phyloP scores from a whole-genome alignment of 2,888 invertebrate genomes.

The Tridacna gigas region DNA sequence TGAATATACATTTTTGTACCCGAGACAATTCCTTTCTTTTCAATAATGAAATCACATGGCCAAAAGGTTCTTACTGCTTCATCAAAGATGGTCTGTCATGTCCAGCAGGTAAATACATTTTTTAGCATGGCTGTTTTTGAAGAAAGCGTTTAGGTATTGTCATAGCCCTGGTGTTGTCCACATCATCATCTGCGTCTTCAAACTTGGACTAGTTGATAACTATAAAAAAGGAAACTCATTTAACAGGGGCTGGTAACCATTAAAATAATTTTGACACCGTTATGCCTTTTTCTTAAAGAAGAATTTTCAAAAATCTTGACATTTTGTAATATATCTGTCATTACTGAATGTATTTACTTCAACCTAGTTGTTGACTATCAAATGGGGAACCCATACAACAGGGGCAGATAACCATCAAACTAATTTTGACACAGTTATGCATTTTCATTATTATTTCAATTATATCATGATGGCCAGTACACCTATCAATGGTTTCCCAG shows the following conservation, averaged over 20 bases:
- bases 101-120: not conserved
- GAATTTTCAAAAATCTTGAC: too few relatives aligned
- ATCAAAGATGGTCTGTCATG: not conserved
- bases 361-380: too few relatives aligned
- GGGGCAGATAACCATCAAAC: not conserved
- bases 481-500: too few relatives aligned
- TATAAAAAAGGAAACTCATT: not conserved
- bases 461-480: too few relatives aligned
- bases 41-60: not conserved
- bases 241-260: not conserved
- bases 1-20: not conserved
- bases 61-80: constrained; percentile 1
- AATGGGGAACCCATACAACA: not conserved
- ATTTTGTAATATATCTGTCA: too few relatives aligned
- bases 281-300: too few relatives aligned
- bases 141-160: not conserved
- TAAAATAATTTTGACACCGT: not conserved
- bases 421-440: not conserved
- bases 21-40: not conserved
- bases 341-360: too few relatives aligned
- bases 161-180: too few relatives aligned
- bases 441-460: too few relatives aligned
- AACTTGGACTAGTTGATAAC: not conserved
- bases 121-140: not conserved
- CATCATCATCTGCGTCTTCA: too few relatives aligned